Percentiles rank a stretch among this genome's conserved stretches.
phyloP scores from a whole-genome alignment of 2,113 vertebrate species.

The Asarcornis scutulata region DNA sequence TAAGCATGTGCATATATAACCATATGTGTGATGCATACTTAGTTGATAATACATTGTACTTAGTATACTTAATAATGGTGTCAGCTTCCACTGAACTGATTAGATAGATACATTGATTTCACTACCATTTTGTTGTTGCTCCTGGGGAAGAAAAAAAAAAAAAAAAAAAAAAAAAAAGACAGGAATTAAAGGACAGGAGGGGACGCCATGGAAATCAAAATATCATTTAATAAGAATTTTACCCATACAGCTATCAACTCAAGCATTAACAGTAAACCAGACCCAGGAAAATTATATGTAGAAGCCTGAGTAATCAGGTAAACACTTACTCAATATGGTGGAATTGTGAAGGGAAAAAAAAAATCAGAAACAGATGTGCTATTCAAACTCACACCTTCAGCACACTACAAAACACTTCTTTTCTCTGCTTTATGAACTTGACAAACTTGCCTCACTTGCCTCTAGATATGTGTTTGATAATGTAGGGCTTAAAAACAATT shows the following conservation, averaged over 20 bases:
- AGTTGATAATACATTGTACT: background rate
- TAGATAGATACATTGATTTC: background rate
- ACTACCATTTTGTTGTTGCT: too few relatives aligned
- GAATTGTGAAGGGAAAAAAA: background rate
- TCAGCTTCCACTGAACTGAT: background rate
- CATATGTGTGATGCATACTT: rapidly evolving
- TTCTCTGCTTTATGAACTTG: background rate
- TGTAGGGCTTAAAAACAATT: background rate
- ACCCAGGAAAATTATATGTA: background rate
- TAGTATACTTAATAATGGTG: background rate
- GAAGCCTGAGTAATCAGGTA: background rate
- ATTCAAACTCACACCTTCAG: background rate
- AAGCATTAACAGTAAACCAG: background rate
- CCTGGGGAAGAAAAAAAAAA: too few relatives aligned
- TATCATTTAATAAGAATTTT: background rate
- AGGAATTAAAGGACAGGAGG: background rate
- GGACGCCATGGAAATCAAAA: background rate
- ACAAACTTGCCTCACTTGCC: background rate
- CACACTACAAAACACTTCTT: background rate
- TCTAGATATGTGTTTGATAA: background rate
- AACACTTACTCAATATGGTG: background rate
- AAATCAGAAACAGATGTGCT: rapidly evolving
- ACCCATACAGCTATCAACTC: background rate
- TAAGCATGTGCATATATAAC: background rate
- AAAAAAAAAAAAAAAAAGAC: background rate